Percentiles rank a stretch among this genome's conserved stretches.
Evolutionary conservation across 2,797 vertebrate genomes (phyloP).

Genomic region (Pangasius mekongensis): DNA sequence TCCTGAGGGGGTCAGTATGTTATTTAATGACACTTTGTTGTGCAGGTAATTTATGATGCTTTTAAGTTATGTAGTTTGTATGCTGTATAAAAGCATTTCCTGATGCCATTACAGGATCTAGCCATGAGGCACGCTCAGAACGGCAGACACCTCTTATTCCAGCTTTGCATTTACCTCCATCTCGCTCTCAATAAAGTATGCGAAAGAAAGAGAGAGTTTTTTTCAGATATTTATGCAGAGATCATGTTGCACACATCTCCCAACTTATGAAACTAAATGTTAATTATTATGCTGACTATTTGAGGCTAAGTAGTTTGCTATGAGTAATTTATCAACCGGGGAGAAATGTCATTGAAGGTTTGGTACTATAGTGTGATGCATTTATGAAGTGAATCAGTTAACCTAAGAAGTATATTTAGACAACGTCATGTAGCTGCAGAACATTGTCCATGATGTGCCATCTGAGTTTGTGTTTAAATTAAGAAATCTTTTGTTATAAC

Average conservation of each 20-base stretch:
- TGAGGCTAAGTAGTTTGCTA: neutral
- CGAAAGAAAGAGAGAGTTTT: constrained; percentile 12
- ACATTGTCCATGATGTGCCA: neutral
- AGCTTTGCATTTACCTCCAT: constrained; percentile 46
- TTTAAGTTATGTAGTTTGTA: constrained; percentile 79
- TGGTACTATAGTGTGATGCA: constrained; percentile 35
- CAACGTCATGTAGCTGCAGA: neutral
- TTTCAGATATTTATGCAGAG: constrained; percentile 21
- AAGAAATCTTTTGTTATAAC: neutral
- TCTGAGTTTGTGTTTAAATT: neutral
- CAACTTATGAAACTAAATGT: constrained; percentile 25
- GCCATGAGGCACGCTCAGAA: constrained; percentile 74
- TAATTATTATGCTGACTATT: constrained; percentile 12
- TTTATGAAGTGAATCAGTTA: constrained; percentile 41
- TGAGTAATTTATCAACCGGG: constrained; percentile 11
- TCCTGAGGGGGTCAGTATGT: constrained; percentile 65
- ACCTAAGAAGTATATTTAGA: constrained; percentile 28
- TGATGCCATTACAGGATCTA: constrained; percentile 76
- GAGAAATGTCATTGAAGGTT: constrained; percentile 22
- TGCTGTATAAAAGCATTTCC: constrained; percentile 83
- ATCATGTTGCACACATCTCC: constrained; percentile 33
- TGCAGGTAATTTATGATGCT: constrained; percentile 81
- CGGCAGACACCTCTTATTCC: constrained; percentile 58
- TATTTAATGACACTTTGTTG: constrained; percentile 70
- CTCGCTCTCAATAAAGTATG: constrained; percentile 30